These are phyloP conservation scores for Platycnemis pennipes DNA, from an alignment of 2,888 invertebrate genomes.

Conservation along the genomic window DNA sequence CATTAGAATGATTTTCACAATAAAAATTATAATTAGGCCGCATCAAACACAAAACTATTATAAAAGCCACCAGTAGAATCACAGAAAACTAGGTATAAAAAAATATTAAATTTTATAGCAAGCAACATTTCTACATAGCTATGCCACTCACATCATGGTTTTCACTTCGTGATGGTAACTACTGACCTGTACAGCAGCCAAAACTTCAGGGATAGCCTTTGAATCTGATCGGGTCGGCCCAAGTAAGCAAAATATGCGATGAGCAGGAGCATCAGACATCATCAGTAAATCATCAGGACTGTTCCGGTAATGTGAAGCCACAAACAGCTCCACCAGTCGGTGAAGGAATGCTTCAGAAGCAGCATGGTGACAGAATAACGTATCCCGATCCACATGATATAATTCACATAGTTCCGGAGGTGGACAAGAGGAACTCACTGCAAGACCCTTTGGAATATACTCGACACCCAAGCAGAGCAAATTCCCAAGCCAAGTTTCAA, in stretches of 20 bases:
- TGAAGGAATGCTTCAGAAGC: constrained; percentile 96
- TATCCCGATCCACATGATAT: constrained; percentile 92
- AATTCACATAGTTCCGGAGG: constrained; percentile 94
- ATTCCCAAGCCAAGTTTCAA: constrained; percentile 95
- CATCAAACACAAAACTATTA: too few relatives aligned
- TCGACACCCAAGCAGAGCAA: constrained; percentile 95
- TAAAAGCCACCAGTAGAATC: too few relatives aligned
- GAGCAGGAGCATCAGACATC: constrained; percentile 99
- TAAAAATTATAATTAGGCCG: too few relatives aligned
- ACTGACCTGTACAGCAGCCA: constrained; percentile 92
- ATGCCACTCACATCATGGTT: not conserved
- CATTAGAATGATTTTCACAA: too few relatives aligned
- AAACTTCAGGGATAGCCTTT: constrained; percentile 91
- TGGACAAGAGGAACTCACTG: constrained; percentile 90
- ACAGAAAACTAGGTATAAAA: too few relatives aligned
- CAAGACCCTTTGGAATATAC: constrained; percentile 79
- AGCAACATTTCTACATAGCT: too few relatives aligned
- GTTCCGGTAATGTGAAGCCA: constrained; percentile 98
- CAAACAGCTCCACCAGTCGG: constrained; percentile 94
- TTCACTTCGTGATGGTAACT: not conserved
- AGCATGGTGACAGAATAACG: constrained; percentile 97
- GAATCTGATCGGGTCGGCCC: constrained; percentile 89
- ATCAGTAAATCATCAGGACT: constrained; percentile 99
- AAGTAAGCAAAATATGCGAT: constrained; percentile 96
- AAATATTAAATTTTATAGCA: too few relatives aligned